A percentile compares a stretch with the other conserved stretches of the same genome.
phyloP scores from a whole-genome alignment of 2,888 invertebrate species.

The Osmoderma eremita region DNA sequence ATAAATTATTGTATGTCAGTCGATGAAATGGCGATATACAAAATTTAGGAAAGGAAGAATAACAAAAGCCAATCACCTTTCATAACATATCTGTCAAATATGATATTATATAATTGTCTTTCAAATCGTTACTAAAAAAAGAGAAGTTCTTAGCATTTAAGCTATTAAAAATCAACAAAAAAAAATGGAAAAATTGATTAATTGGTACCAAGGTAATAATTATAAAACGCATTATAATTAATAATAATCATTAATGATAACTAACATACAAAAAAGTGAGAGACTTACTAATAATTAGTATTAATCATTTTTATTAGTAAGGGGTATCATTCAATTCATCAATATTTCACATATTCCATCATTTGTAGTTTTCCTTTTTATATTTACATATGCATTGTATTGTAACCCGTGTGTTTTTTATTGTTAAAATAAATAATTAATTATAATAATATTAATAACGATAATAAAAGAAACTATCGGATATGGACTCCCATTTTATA shows the following conservation, averaged over 20 bases:
- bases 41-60: neutral
- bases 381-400: slow-evolving; percentile 7
- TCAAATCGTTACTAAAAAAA: slow-evolving; percentile 18
- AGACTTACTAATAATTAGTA: no score
- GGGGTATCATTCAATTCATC: no score
- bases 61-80: slow-evolving; percentile 7
- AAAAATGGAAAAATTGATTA: slow-evolving; percentile 9
- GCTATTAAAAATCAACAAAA: slow-evolving; percentile 5
- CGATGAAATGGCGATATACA: slow-evolving; percentile 10
- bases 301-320: no score
- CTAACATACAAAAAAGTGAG: neutral
- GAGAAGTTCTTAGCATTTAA: neutral
- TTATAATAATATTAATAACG: no score
- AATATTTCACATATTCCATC: neutral
- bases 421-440: slow-evolving; percentile 43
- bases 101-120: slow-evolving; percentile 29
- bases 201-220: slow-evolving; percentile 19
- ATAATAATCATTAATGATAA: slow-evolving; percentile 8
- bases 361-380: neutral
- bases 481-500: slow-evolving; percentile 49
- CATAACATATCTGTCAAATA: slow-evolving; percentile 30
- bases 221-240: slow-evolving; percentile 2
- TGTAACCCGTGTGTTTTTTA: slow-evolving; percentile 40
- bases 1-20: slow-evolving; percentile 19
- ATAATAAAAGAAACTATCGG: slow-evolving; percentile 43